These are phyloP conservation scores for Melolontha melolontha DNA, from an alignment of 2,888 invertebrate species.

Conservation along the genomic window DNA sequence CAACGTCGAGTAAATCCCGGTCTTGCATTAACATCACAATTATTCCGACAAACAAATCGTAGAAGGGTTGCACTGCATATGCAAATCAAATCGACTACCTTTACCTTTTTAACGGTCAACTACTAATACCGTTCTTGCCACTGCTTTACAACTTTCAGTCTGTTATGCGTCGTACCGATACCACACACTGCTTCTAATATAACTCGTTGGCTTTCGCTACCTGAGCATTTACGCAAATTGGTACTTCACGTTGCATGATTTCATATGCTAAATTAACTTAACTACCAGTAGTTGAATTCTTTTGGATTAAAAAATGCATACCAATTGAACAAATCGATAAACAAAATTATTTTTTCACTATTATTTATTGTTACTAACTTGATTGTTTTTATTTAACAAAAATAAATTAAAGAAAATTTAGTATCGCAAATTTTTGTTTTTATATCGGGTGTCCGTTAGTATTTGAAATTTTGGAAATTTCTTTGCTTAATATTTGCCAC, in stretches of 20 bases:
- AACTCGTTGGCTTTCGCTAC: slow-evolving; percentile 40
- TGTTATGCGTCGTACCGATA: slow-evolving; percentile 1
- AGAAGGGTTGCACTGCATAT: slow-evolving; percentile 53
- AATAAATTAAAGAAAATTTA: too few species aligned
- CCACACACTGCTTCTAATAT: slow-evolving; percentile 16
- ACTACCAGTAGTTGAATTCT: not conserved
- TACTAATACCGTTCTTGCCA: slow-evolving; percentile 38
- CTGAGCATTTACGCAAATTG: slow-evolving; percentile 49
- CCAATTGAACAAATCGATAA: too few species aligned
- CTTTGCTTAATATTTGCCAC: too few species aligned
- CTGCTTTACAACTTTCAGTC: slow-evolving; percentile 15
- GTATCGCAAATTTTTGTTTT: too few species aligned
- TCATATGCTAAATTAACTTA: slow-evolving; percentile 43
- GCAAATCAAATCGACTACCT: slow-evolving; percentile 52
- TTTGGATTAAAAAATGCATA: too few species aligned
- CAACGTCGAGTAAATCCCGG: slow-evolving; percentile 45
- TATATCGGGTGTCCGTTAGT: too few species aligned
- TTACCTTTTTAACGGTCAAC: slow-evolving; percentile 43
- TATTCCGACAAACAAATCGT: slow-evolving; percentile 55
- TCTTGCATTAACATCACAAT: slow-evolving; percentile 62
- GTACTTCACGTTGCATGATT: slow-evolving; percentile 45
- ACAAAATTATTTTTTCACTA: too few species aligned
- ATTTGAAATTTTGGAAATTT: too few species aligned
- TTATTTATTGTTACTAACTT: too few species aligned
- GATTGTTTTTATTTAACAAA: too few species aligned